Evolutionary conservation across 2,113 vertebrate species (phyloP).

Genomic region (Esox niger): DNA sequence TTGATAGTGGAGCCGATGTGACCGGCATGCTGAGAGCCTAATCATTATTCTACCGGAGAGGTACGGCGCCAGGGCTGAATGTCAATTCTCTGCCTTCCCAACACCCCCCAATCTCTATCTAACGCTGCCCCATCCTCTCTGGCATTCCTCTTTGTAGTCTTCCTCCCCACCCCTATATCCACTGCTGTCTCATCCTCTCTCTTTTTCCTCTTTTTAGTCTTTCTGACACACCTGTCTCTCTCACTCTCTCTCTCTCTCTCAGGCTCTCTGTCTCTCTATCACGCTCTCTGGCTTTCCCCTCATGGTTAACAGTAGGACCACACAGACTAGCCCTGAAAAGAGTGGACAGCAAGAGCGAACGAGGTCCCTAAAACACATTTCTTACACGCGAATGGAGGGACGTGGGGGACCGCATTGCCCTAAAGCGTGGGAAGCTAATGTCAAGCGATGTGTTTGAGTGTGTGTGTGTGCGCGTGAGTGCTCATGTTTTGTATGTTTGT

Average conservation of each 20-base stretch:
- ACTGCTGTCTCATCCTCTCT: slow-evolving; percentile 9
- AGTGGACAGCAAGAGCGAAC: slow-evolving; percentile 11
- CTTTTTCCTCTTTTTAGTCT: slow-evolving; percentile 11
- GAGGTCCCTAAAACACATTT: slow-evolving; percentile 3
- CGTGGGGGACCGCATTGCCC: neutral
- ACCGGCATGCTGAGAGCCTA: slow-evolving; percentile 59
- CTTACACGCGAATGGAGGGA: neutral
- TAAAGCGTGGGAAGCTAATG: neutral
- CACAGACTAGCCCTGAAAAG: slow-evolving; percentile 23
- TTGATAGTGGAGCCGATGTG: slow-evolving; percentile 61
- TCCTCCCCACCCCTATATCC: slow-evolving; percentile 5
- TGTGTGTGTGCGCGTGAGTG: neutral
- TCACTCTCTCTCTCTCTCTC: neutral
- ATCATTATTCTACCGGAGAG: slow-evolving; percentile 61
- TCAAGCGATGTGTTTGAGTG: neutral
- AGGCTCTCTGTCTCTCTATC: neutral
- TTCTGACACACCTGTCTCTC: slow-evolving; percentile 31
- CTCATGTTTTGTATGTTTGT: neutral
- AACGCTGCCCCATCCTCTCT: slow-evolving; percentile 11
- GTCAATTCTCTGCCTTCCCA: slow-evolving; percentile 43
- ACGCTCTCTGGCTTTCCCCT: slow-evolving; percentile 12
- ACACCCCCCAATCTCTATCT: slow-evolving; percentile 10
- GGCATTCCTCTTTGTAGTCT: slow-evolving; percentile 12
- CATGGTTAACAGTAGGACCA: slow-evolving; percentile 22
- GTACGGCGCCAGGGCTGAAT: slow-evolving; percentile 53